Evolutionary conservation across 2,888 invertebrate genomes (phyloP).

Genomic region (Ophraella communa): DNA sequence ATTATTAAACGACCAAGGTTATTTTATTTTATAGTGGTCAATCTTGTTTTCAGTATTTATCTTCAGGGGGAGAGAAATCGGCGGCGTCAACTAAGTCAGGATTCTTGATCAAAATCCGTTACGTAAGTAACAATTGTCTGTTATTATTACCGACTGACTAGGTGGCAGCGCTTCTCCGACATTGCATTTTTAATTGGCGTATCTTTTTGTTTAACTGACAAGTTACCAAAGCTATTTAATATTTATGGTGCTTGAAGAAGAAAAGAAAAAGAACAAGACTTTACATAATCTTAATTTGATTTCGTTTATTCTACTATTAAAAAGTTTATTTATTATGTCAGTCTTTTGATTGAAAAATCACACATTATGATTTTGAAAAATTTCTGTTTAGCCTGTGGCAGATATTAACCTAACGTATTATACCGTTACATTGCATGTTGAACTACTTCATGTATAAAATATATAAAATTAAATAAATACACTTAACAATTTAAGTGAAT

Average conservation of each 20-base stretch:
- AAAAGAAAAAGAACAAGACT: neutral
- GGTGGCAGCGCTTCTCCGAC: neutral
- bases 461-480: too few species aligned
- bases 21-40: neutral
- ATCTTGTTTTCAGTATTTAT: neutral
- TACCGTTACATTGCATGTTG: too few species aligned
- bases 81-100: neutral
- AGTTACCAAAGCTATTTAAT: neutral
- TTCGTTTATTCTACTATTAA: too few species aligned
- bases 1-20: neutral
- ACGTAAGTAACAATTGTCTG: neutral
- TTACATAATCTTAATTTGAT: neutral
- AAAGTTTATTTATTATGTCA: too few species aligned
- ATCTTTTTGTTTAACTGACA: neutral
- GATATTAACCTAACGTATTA: too few species aligned
- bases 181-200: neutral
- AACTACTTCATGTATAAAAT: too few species aligned
- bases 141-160: neutral
- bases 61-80: neutral
- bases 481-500: too few species aligned
- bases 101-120: neutral
- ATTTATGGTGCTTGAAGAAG: neutral
- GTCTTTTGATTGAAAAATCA: too few species aligned
- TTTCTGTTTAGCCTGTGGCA: too few species aligned
- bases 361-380: too few species aligned